Percentiles rank a stretch among this genome's conserved stretches.
Conservation (phyloP, 2,888 invertebrate species). For the Pandemis cinnamomeana region DNA sequence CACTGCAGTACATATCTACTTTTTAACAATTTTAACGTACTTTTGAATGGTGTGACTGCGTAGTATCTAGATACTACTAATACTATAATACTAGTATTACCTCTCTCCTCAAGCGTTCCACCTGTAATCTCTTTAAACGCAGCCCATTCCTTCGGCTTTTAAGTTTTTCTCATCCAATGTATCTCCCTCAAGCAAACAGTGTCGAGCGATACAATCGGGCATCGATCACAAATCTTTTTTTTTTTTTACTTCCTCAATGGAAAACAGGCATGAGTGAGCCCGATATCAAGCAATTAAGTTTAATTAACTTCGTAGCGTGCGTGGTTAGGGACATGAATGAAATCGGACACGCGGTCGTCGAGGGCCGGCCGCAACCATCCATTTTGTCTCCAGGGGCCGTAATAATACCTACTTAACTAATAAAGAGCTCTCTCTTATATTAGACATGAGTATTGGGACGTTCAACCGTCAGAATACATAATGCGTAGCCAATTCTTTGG, state of each 20-base stretch:
- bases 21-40: no score
- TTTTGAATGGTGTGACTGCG: no score
- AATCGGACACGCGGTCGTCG: constrained; percentile 5
- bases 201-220: not conserved
- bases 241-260: not conserved
- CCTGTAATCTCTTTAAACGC: not conserved
- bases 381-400: constrained; percentile 1
- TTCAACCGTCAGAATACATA: not conserved
- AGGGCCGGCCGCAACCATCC: constrained; percentile 11
- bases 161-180: not conserved
- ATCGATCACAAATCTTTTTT: not conserved
- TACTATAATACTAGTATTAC: no score
- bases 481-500: constrained; percentile 10
- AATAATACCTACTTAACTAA: constrained; percentile 11
- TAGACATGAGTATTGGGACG: constrained; percentile 2
- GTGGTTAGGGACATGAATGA: constrained; percentile 4
- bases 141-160: not conserved
- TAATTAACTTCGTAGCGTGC: not conserved
- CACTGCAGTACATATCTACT: no score
- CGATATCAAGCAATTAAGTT: not conserved
- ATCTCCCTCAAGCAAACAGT: not conserved
- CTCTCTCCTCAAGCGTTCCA: not conserved
- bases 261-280: not conserved
- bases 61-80: no score
- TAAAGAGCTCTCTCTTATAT: constrained; percentile 13